Evolutionary conservation across 1,140 invertebrate species (phyloP).

Genomic region (Hesperophylax magnus): DNA sequence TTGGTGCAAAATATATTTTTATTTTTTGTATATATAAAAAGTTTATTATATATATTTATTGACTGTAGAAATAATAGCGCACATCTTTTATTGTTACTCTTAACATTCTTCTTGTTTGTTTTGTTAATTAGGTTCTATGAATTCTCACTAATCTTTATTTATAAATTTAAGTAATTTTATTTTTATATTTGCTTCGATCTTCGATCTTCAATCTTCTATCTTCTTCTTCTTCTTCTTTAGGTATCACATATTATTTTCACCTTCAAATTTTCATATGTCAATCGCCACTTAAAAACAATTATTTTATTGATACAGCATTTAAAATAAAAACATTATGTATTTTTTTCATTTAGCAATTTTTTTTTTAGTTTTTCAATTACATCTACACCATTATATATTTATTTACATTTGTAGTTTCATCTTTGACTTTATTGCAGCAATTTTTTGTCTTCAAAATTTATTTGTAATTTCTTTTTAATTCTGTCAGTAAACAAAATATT

Average conservation of each 20-base stretch:
- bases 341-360: too few species aligned
- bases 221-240: too few species aligned
- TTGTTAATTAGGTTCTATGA: neutral
- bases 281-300: too few species aligned
- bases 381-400: too few species aligned
- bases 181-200: neutral
- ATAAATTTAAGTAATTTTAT: slow-evolving; percentile 1
- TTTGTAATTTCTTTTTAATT: neutral
- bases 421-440: too few species aligned
- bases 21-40: neutral
- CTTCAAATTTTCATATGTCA: too few species aligned
- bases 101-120: neutral
- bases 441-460: too few species aligned
- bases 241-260: too few species aligned
- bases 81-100: neutral
- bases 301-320: too few species aligned
- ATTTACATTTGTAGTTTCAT: too few species aligned
- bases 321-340: too few species aligned
- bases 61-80: neutral
- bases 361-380: too few species aligned
- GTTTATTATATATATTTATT: neutral
- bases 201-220: neutral
- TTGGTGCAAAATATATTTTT: neutral
- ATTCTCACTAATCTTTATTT: neutral
- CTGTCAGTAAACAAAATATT: neutral